Percentiles rank a stretch among this genome's conserved stretches.
Conservation (phyloP, 2,888 invertebrate genomes). For the Ormyrus nitidulus region DNA sequence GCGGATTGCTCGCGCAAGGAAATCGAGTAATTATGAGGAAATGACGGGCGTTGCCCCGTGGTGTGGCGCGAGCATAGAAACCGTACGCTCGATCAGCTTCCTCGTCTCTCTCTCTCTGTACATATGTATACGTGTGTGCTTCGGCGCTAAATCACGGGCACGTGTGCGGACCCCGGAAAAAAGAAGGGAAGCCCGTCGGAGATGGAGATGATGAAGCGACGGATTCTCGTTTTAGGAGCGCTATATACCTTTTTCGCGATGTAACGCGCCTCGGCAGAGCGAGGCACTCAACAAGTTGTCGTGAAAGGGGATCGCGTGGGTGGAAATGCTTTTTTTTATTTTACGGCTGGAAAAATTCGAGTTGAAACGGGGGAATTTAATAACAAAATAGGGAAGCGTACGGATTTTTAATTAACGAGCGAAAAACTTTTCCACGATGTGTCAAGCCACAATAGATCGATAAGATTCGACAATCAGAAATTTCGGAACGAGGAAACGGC, state of each 20-base stretch:
- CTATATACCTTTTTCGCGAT: constrained; percentile 6
- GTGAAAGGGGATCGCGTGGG: neutral
- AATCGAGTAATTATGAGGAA: constrained; percentile 74
- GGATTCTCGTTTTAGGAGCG: constrained; percentile 4
- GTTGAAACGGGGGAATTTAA: too few relatives aligned
- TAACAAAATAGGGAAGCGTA: too few relatives aligned
- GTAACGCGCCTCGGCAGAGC: neutral
- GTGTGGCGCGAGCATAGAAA: constrained; percentile 65
- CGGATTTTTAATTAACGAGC: too few relatives aligned
- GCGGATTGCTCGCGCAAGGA: constrained; percentile 64
- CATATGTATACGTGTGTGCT: neutral
- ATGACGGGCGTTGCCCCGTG: constrained; percentile 73
- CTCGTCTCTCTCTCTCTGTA: constrained; percentile 16
- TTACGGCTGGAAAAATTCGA: too few relatives aligned
- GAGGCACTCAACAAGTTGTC: constrained; percentile 35
- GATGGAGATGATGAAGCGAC: neutral
- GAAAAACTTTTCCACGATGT: too few relatives aligned
- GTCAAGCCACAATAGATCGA: too few relatives aligned
- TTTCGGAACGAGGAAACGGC: too few relatives aligned
- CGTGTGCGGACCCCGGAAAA: too few relatives aligned
- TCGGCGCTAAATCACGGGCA: too few relatives aligned
- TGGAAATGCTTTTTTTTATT: too few relatives aligned
- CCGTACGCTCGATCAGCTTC: constrained; percentile 54
- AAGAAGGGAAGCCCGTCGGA: neutral
- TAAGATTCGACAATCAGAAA: too few relatives aligned